Base-by-base conservation (phyloP, 2,888 invertebrate genomes). In the Parnassius apollo region DNA sequence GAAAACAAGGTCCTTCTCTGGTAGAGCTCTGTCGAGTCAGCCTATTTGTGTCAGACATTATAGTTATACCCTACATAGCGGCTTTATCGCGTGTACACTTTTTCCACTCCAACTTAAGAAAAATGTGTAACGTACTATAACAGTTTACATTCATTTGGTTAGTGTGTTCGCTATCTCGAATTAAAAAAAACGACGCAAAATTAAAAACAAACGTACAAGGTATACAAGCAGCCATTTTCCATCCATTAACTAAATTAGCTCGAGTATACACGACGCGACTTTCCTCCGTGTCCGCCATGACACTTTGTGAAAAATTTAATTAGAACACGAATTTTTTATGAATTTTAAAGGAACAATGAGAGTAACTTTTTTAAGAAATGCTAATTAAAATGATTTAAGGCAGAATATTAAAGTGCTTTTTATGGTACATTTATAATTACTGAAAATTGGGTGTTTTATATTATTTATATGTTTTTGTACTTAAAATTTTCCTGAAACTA, bases 171-270 rank as follows among this genome's bases (percentile, higher is more conserved):
- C 7, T 35, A 35, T 35, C 35, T 7, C 35, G 7, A 35, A 7
- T 35, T 2, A 3, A 25, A 25, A 35, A 35, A 35, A 35, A 35
- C 0, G 7, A 35, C 4, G 35, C 35, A 7, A 60, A 49, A 3
- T 11, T 42, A 54, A 42, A 48, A 49, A 59, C 48, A 59, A 54
- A 54, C 22, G 22, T 2, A 11, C 2, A 2, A 25, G 2, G 45
- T 58, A 59, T 42, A 60, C 42, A 49, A 56, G 42, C n/a, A 42
- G 46, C 46, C 55, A 51, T 63, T 63, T 63, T 56, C 51, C 51
- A 22, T 63, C 59, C 63, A 59, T 63, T 63, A 59, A 35, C 13
- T 51, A 59, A 63, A 63, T 63, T 63, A 59, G 50, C 42, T 22
- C n/a, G 51, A 45, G 55, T 12, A 18, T 18, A 56, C 55, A 63